Base-by-base conservation (phyloP, 2,797 vertebrate species). In the Rhinophrynus dorsalis region DNA sequence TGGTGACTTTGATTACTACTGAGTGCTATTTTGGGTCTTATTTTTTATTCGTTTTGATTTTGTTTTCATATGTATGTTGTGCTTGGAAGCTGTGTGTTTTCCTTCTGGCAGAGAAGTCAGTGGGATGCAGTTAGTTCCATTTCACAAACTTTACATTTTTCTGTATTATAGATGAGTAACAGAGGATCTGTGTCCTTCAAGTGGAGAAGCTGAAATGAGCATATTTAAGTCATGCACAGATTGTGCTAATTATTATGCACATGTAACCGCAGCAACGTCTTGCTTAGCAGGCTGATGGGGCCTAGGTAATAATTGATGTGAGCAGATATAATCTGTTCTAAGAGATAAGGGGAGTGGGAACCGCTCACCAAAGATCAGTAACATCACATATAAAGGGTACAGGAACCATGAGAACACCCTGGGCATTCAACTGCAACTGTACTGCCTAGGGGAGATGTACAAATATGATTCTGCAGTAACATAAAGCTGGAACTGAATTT, bases 191-290 rank as follows among this genome's bases (percentile, higher is more conserved):
- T n/a, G n/a, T n/a, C n/a, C n/a, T n/a, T 54, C 45, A 21, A 3
- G 32, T 2, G 56, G 35, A 42, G 26, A 27, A 23, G 35, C 56
- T 33, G 8, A 7, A 24, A 33, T 32, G 27, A 52, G 18, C 21
- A 33, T 69, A 69, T 69, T 60, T 54, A 69, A 61, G 29, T 13
- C 67, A 8, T 6, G 37, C 47, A 68, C 66, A 69, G 67, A 60
- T 69, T 69, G 67, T 33, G 26, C 32, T 69, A 42, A 61, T 69
- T 32, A 69, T 50, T 61, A 45, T 69, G 47, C 47, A 52, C 15
- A 44, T 54, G 67, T 61, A 54, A 54, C 57, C 20, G 47, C 57
- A 13, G 56, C 37, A 69, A 54, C 47, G 47, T 35, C 55, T 60
- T 13, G 32, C 56, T 38, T 29, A 12, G 29, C 54, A 44, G 64